Percentiles rank a stretch among this genome's conserved stretches.
These are phyloP conservation scores for Eilema griseolum DNA, from an alignment of 2,888 invertebrate genomes.

Conservation along the genomic window DNA sequence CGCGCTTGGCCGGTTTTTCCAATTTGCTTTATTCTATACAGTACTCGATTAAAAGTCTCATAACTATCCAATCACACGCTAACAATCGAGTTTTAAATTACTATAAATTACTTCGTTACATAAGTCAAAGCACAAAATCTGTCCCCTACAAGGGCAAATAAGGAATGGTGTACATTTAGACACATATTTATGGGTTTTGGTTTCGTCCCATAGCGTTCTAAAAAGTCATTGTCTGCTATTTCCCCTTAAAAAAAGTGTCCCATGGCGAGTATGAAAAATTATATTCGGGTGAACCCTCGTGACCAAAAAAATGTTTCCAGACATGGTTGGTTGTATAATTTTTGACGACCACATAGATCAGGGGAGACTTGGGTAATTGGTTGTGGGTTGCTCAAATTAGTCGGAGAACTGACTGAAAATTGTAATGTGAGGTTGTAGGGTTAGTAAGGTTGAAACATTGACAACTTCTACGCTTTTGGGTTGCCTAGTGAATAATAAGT, in stretches of 20 bases:
- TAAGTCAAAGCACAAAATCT: neutral
- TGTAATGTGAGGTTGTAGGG: too few relatives aligned
- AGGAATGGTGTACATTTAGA: conserved; percentile 10
- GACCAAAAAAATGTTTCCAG: conserved; percentile 31
- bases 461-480: neutral
- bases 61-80: conserved; percentile 30
- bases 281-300: conserved; percentile 40
- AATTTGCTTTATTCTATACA: conserved; percentile 12
- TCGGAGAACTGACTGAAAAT: neutral
- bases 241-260: conserved; percentile 37
- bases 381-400: neutral
- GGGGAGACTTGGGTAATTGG: neutral
- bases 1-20: neutral
- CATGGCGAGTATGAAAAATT: conserved; percentile 47
- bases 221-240: conserved; percentile 35
- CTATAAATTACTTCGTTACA: neutral
- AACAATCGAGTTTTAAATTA: conserved; percentile 17
- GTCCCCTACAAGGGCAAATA: neutral
- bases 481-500: neutral
- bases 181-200: conserved; percentile 22
- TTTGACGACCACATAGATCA: neutral
- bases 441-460: neutral
- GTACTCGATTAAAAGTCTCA: conserved; percentile 14
- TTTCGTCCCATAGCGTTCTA: conserved; percentile 22
- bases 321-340: conserved; percentile 26